Percentiles rank a stretch among this genome's conserved stretches.
These are phyloP conservation scores for Otis tarda DNA, from an alignment of 2,113 vertebrate species.

Conservation along the genomic window DNA sequence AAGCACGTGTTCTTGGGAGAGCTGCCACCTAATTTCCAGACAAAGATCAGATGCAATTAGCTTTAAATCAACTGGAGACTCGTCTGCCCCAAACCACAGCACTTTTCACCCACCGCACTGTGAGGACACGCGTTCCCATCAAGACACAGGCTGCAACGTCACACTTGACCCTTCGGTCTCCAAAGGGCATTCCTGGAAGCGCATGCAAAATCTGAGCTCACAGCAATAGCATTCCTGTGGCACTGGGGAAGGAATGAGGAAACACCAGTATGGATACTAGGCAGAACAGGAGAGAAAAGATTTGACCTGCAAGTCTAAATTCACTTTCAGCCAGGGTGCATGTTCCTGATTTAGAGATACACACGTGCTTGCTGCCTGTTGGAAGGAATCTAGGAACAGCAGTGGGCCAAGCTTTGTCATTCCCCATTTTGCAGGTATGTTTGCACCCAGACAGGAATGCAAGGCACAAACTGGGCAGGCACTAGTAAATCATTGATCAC, in stretches of 20 bases:
- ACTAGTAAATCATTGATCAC: background rate
- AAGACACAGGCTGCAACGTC: background rate
- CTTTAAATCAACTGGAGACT: background rate
- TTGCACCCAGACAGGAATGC: slow-evolving; percentile 21
- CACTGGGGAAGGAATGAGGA: slow-evolving; percentile 44
- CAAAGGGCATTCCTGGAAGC: background rate
- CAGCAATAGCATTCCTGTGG: slow-evolving; percentile 23
- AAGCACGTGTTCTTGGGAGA: slow-evolving; percentile 29
- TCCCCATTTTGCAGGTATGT: background rate
- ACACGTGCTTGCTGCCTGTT: background rate
- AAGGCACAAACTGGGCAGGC: background rate
- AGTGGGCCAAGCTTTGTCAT: background rate
- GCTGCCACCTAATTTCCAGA: slow-evolving; percentile 33
- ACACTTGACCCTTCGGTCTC: background rate
- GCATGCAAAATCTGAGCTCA: background rate
- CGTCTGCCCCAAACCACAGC: background rate
- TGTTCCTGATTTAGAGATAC: slow-evolving; percentile 23
- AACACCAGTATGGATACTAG: background rate
- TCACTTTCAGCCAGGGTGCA: background rate
- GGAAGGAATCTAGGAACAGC: slow-evolving; percentile 12
- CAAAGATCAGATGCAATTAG: slow-evolving; percentile 35
- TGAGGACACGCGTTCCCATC: background rate
- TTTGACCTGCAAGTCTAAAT: slow-evolving; percentile 5
- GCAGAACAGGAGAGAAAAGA: background rate
- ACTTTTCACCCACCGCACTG: background rate